phyloP scores from a whole-genome alignment of 1,140 invertebrate genomes.

The Chironomus tepperi region DNA sequence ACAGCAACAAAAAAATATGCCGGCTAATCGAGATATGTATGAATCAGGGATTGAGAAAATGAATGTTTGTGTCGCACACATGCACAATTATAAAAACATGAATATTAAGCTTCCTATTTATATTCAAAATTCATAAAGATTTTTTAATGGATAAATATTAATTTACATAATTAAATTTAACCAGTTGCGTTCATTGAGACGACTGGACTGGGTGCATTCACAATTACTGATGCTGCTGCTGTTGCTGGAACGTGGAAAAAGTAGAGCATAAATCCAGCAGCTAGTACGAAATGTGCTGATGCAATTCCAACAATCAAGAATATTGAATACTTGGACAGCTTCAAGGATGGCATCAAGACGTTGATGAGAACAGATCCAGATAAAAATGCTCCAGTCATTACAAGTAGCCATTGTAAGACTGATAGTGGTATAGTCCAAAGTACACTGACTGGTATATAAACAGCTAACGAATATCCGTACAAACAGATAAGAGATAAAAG shows the following conservation, averaged over 20 bases:
- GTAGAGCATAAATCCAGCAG: slow-evolving; percentile 75
- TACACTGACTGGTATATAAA: slow-evolving; percentile 90
- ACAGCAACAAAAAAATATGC: slow-evolving; percentile 4
- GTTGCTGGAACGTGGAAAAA: slow-evolving; percentile 48
- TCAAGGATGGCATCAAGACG: slow-evolving; percentile 69
- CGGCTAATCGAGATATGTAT: background rate
- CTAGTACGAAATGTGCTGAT: slow-evolving; percentile 67
- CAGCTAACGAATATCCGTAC: slow-evolving; percentile 90
- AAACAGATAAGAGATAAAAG: slow-evolving; percentile 81
- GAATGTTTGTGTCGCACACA: too few species aligned
- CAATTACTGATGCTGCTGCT: slow-evolving; percentile 32
- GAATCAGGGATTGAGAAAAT: too few species aligned
- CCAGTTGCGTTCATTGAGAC: too few species aligned
- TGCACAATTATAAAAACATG: too few species aligned
- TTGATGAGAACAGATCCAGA: slow-evolving; percentile 79
- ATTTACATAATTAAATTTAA: too few species aligned
- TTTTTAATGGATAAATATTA: too few species aligned
- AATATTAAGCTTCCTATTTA: too few species aligned
- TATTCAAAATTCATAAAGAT: too few species aligned
- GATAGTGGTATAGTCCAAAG: slow-evolving; percentile 80
- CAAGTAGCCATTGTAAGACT: slow-evolving; percentile 80
- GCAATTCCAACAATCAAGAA: slow-evolving; percentile 59
- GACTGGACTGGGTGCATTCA: background rate
- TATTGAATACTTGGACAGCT: slow-evolving; percentile 54
- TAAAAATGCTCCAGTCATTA: slow-evolving; percentile 65